A percentile compares a stretch with the other conserved stretches of the same genome.
Conservation (phyloP, 2,888 invertebrate genomes). For the Lasioglossum malachurum region DNA sequence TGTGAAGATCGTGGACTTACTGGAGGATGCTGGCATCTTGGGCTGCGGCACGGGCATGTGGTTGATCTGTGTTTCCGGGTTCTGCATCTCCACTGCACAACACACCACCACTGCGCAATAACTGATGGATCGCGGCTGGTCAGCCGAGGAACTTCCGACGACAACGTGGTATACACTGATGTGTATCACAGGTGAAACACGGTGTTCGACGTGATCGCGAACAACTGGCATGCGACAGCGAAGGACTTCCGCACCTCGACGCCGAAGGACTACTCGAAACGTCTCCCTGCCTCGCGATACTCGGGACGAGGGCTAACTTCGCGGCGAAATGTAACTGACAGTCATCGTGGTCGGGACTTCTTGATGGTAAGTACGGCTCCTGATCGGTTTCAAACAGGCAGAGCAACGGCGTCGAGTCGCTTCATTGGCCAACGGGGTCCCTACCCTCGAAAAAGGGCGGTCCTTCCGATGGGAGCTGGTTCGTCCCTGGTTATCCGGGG, state of each 20-base stretch:
- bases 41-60: slow-evolving; percentile 73
- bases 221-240: slow-evolving; percentile 6
- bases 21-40: slow-evolving; percentile 81
- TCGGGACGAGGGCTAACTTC: slow-evolving; percentile 45
- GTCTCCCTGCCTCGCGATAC: slow-evolving; percentile 25
- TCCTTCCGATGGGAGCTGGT: slow-evolving; percentile 57
- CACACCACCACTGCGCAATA: slow-evolving; percentile 20
- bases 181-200: not conserved
- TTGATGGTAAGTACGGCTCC: slow-evolving; percentile 72
- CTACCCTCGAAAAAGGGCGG: slow-evolving; percentile 79
- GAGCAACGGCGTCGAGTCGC: slow-evolving; percentile 53
- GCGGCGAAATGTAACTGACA: slow-evolving; percentile 75
- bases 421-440: slow-evolving; percentile 75
- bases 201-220: not conserved
- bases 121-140: not conserved
- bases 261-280: slow-evolving; percentile 23
- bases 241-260: not conserved
- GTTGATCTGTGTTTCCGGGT: slow-evolving; percentile 74
- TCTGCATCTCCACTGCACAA: slow-evolving; percentile 71
- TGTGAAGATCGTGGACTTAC: slow-evolving; percentile 71
- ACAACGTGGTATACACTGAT: not conserved
- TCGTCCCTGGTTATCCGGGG: slow-evolving; percentile 62
- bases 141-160: not conserved
- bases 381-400: slow-evolving; percentile 56
- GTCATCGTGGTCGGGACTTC: slow-evolving; percentile 78